Evolutionary conservation across 2,888 invertebrate species (phyloP), one percentile per base, ranked within the genome.

Genomic region (Meandrusa payeni): DNA sequence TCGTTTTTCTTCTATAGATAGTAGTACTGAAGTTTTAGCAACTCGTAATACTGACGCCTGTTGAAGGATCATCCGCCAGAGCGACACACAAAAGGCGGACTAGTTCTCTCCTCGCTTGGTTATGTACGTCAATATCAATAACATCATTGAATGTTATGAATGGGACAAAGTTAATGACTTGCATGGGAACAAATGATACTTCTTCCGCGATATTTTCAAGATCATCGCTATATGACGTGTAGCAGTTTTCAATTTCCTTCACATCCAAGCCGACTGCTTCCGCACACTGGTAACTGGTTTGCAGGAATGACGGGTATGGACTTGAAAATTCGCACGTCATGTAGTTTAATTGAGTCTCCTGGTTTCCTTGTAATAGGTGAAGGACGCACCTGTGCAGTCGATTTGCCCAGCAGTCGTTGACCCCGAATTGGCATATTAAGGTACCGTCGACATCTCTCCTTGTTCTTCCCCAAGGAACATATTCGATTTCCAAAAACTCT

Each of bases 391-490:
- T 67, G 5, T 88, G 81, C 0, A 79, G 49, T 4, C 79, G 69
- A 37, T 88, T 88, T 0, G 85, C 83, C 68, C 71, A 81, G 52
- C 88, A 88, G 45, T 86, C 86, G 20, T 55, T 54, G 0, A 3
- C 42, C 1, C 65, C 65, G 13, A 79, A 80, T 37, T 77, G 76
- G 40, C 88, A 88, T 1, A 40, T 48, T 5, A 79, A 47, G 1
- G 41, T 50, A 2, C 69, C 76, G 15, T 76, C 54, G 0, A 38
- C 43, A 6, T 60, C 52, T 26, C 71, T 57, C 1, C 9, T 9
- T 0, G 81, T 76, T 39, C 77, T 75, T 7, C 87, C 88, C 88
- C 88, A 88, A 1, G 85, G 77, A 1, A 88, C 62, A 32, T 80
- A 85, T 48, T 85, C 75, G 0, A 87, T 41, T 4, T 83, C 75